A percentile compares a stretch with the other conserved stretches of the same genome.
phyloP scores from a whole-genome alignment of 2,888 invertebrate genomes.

The Allygus modestus region DNA sequence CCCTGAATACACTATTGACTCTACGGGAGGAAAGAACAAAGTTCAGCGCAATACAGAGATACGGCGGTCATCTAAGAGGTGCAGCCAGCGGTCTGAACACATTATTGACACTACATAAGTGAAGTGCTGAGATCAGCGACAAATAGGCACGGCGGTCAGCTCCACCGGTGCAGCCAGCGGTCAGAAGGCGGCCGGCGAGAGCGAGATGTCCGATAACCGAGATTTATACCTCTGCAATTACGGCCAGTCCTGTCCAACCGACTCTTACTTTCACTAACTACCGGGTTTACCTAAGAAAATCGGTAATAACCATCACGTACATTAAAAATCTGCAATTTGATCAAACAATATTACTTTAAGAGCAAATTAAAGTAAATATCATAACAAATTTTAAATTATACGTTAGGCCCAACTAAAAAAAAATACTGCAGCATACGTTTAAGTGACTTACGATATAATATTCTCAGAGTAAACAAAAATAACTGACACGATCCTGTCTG shows the following conservation, averaged over 20 bases:
- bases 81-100: neutral
- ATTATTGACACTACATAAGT: neutral
- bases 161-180: slow-evolving; percentile 29
- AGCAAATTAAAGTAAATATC: too few species aligned
- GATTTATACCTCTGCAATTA: slow-evolving; percentile 48
- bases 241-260: slow-evolving; percentile 38
- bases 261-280: slow-evolving; percentile 49
- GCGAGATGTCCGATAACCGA: slow-evolving; percentile 44
- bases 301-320: neutral
- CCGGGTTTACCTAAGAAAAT: slow-evolving; percentile 32
- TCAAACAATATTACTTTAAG: neutral
- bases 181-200: slow-evolving; percentile 40
- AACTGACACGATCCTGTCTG: too few species aligned
- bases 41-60: neutral
- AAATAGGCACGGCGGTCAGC: neutral
- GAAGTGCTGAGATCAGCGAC: neutral
- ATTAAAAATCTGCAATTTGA: neutral
- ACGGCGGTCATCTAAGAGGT: neutral
- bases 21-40: neutral
- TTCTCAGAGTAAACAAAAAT: too few species aligned
- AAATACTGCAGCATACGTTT: too few species aligned
- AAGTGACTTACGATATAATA: too few species aligned
- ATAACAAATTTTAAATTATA: too few species aligned
- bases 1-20: neutral
- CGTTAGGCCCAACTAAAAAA: too few species aligned